Percentiles rank a stretch among this genome's conserved stretches.
Conservation (phyloP, 2,888 invertebrate genomes). For the Dascillus cervinus region DNA sequence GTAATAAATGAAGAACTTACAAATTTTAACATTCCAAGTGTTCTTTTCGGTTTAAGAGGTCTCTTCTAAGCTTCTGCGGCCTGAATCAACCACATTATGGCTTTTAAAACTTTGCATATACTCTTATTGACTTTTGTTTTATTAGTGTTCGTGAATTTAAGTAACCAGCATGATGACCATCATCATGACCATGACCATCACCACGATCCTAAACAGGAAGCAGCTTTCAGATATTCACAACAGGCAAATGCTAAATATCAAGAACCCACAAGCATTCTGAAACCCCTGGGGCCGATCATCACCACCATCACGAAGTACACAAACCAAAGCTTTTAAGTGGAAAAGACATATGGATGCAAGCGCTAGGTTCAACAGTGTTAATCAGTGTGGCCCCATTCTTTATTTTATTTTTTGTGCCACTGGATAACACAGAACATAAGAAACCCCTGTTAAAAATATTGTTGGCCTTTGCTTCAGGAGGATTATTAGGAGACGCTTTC, state of each 20-base stretch:
- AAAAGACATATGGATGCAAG: constrained; percentile 62
- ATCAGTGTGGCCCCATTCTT: constrained; percentile 94
- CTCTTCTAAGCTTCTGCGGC: too few relatives aligned
- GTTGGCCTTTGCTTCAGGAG: constrained; percentile 89
- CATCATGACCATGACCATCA: constrained; percentile 38
- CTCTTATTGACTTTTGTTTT: too few relatives aligned
- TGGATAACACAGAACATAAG: constrained; percentile 78
- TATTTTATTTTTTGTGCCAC: constrained; percentile 85
- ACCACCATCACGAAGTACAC: constrained; percentile 28
- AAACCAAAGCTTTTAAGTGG: constrained; percentile 36
- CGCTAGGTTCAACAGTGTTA: constrained; percentile 82
- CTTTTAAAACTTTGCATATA: too few relatives aligned
- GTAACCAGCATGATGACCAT: constrained; percentile 30
- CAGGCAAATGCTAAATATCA: constrained; percentile 49
- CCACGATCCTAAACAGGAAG: constrained; percentile 46
- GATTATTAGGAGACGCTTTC: constrained; percentile 96
- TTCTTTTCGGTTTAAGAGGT: too few relatives aligned
- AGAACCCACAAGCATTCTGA: too few relatives aligned
- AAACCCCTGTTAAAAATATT: constrained; percentile 83
- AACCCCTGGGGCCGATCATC: constrained; percentile 11
- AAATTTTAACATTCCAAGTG: too few relatives aligned
- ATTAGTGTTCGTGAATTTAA: too few relatives aligned
- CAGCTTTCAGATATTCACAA: constrained; percentile 77
- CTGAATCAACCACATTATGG: too few relatives aligned
- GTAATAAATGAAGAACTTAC: too few relatives aligned